Evolutionary conservation across 2,888 invertebrate genomes (phyloP), one percentile per base, ranked within the genome.

Genomic region (Eilema caniola): DNA sequence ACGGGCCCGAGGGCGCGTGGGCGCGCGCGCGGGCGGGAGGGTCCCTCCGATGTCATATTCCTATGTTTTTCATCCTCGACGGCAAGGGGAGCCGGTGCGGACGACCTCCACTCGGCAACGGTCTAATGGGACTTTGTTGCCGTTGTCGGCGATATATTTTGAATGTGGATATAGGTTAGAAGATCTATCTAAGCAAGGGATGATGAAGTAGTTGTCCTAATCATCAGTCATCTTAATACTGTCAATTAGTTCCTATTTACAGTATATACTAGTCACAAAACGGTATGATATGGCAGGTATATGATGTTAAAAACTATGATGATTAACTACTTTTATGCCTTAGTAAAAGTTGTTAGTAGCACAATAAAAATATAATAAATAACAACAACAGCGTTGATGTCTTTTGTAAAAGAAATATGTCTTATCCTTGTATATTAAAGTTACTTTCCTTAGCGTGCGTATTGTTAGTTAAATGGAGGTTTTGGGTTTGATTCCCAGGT

Each of bases 11-110:
- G 89, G 90, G 90, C 88, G 91, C 89, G 93, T 88, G 91, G 90
- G 92, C 86, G 92, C 90, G 53, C 53, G 92, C 90, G 91, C 88
- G 92, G 87, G 89, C 83, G 88, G 92, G 89, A 88, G 90, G 89
- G 88, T 85, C 88, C 88, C 79, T 71, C 84, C 83, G 86, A 81
- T 86, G 84, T 86, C 86, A 89, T 92, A 89, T 87, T 90, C 88
- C 88, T 82, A 88, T 90, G 91, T 91, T 90, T 91, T 86, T 88
- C 88, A 84, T 88, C 87, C 85, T 86, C 88, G 79, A 83, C 86
- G 77, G 80, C 84, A 81, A 85, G 86, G 88, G 88, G 86, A 87
- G 84, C 83, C 82, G 79, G 71, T 81, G 79, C 76, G 77, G 75
- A 80, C 87, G 89, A 88, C 89, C 88, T 89, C 89, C 88, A 85